A percentile compares a stretch with the other conserved stretches of the same genome.
phyloP scores from a whole-genome alignment of 1,140 invertebrate genomes.

The Chelonus insularis region DNA sequence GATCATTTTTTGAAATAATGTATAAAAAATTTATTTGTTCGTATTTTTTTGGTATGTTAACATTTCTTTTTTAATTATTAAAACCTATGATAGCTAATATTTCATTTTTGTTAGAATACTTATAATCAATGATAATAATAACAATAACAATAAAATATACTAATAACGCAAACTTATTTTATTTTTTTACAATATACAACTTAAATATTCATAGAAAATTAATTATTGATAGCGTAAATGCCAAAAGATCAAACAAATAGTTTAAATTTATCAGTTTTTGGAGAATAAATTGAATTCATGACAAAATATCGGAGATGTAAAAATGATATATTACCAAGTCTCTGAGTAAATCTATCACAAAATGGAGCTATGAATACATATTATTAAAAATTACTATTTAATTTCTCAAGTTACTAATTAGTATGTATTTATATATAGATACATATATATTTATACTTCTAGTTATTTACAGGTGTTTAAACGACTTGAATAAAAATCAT shows the following conservation, averaged over 20 bases:
- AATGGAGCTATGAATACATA: neutral
- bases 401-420: neutral
- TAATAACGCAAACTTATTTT: too few species aligned
- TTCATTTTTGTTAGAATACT: too few species aligned
- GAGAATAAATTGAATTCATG: neutral
- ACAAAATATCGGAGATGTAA: neutral
- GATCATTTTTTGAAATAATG: too few species aligned
- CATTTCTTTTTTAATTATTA: too few species aligned
- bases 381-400: constrained; percentile 2
- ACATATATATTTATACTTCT: neutral
- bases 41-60: too few species aligned
- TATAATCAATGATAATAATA: too few species aligned
- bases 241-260: neutral
- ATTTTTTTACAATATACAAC: too few species aligned
- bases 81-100: too few species aligned
- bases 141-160: too few species aligned
- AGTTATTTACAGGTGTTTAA: constrained; percentile 16
- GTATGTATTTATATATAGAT: neutral
- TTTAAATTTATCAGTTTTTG: neutral
- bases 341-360: constrained; percentile 27
- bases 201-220: neutral
- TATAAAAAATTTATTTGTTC: too few species aligned
- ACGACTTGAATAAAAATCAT: constrained; percentile 1
- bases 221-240: neutral
- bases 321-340: constrained; percentile 18